Conservation (phyloP, 2,113 vertebrate species). For the Cyprinodon variegatus region DNA sequence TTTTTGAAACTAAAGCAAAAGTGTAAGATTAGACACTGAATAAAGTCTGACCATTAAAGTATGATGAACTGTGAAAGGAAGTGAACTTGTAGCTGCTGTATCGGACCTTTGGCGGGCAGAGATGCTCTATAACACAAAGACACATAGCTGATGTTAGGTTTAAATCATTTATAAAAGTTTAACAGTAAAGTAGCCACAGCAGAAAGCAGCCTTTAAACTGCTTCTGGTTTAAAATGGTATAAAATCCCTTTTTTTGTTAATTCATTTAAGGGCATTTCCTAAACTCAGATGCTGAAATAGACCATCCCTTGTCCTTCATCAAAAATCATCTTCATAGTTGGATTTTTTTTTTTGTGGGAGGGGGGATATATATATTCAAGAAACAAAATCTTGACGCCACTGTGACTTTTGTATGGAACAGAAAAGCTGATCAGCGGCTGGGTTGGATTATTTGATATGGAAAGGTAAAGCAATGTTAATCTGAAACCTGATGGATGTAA, state of each 20-base stretch:
- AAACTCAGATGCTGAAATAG: not conserved
- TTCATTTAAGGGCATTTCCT: not conserved
- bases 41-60: too few species aligned
- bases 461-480: not conserved
- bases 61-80: too few species aligned
- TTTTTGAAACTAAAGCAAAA: too few species aligned
- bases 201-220: not conserved
- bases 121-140: not conserved
- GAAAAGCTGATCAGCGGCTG: not conserved
- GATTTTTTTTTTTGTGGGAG: not conserved
- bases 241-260: not conserved
- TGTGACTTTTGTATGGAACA: not conserved
- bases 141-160: not conserved
- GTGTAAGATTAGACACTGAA: too few species aligned
- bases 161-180: not conserved
- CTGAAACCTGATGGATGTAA: not conserved
- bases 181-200: conserved; percentile 14
- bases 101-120: not conserved
- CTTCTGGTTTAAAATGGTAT: not conserved
- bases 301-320: not conserved
- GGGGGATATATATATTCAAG: not conserved
- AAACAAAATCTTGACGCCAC: not conserved
- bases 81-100: not conserved
- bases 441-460: not conserved
- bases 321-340: not conserved